Percentiles rank a stretch among this genome's conserved stretches.
These are phyloP conservation scores for Stratiomys singularior DNA, from an alignment of 2,888 invertebrate species.

Conservation along the genomic window DNA sequence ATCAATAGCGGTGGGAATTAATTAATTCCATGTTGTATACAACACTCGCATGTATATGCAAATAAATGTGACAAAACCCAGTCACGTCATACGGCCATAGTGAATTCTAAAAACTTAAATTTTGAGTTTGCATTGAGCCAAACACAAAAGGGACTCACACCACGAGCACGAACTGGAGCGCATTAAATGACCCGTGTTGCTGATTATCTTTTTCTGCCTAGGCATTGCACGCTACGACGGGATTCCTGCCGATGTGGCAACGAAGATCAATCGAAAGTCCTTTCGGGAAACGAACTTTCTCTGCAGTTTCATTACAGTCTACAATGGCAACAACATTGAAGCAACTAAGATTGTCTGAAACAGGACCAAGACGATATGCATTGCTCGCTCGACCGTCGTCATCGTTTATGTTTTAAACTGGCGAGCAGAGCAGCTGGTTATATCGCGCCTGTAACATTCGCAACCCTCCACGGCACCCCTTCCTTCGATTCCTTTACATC, in stretches of 20 bases:
- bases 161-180: conserved; percentile 23
- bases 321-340: neutral
- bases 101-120: neutral
- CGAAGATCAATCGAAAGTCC: neutral
- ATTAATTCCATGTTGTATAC: too few relatives aligned
- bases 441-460: neutral
- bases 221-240: neutral
- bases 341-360: neutral
- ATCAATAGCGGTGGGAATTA: too few relatives aligned
- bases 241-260: conserved; percentile 8
- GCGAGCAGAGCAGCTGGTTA: conserved; percentile 26
- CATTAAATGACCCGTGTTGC: conserved; percentile 14
- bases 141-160: neutral
- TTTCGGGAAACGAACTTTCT: conserved; percentile 18
- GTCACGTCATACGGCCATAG: neutral
- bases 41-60: neutral
- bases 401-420: neutral
- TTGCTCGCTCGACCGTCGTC: neutral
- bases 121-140: conserved; percentile 5
- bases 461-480: conserved; percentile 21
- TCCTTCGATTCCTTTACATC: neutral
- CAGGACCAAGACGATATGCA: conserved; percentile 14
- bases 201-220: neutral
- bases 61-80: conserved; percentile 3
- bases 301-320: conserved; percentile 27